phyloP scores from a whole-genome alignment of 2,797 vertebrate species.

The Xenops minutus region DNA sequence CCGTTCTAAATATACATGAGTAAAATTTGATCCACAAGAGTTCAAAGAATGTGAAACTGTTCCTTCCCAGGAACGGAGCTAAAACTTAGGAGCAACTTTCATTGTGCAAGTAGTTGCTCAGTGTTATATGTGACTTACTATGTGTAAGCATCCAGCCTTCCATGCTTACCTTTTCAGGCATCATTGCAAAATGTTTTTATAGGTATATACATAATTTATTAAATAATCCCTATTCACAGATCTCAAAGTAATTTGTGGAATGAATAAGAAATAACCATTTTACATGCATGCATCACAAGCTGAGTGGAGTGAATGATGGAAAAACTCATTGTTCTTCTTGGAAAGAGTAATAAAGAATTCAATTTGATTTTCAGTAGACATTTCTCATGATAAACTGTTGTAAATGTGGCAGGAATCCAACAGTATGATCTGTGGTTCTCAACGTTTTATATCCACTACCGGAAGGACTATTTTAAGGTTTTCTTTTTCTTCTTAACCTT shows the following conservation, averaged over 20 bases:
- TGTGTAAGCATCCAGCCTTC: not conserved
- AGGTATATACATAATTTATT: not conserved
- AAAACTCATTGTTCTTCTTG: not conserved
- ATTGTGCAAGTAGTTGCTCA: not conserved
- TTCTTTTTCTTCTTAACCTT: not conserved
- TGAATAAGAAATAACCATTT: constrained; percentile 7
- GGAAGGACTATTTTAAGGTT: not conserved
- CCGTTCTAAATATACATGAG: not conserved
- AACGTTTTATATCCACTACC: not conserved
- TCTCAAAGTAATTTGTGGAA: not conserved
- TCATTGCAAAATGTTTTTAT: not conserved
- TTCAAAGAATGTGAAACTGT: not conserved
- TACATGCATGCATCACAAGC: not conserved
- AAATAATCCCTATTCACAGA: not conserved
- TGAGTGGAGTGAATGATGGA: not conserved
- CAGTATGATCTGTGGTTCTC: not conserved
- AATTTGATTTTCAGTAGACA: not conserved
- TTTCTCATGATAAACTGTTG: not conserved
- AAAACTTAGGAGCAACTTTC: not conserved
- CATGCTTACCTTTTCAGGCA: not conserved
- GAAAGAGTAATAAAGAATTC: constrained; percentile 4
- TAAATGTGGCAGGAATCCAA: not conserved
- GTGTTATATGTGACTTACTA: not conserved
- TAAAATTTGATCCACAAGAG: not conserved
- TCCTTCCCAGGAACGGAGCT: not conserved